These are phyloP conservation scores for Conus ventricosus DNA, from an alignment of 1,140 invertebrate species.

Conservation along the genomic window DNA sequence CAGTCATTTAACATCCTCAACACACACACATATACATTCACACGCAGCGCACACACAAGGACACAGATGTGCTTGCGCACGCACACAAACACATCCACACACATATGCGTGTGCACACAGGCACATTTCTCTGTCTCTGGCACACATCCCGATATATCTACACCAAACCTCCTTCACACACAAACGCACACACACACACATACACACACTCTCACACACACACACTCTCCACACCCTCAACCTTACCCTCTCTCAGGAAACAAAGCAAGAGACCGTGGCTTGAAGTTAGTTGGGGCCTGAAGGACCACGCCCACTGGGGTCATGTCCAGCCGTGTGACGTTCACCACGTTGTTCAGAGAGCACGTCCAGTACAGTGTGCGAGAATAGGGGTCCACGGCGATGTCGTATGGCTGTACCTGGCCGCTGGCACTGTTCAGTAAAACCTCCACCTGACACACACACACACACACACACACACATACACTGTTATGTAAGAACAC, in stretches of 20 bases:
- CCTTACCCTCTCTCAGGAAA: constrained; percentile 84
- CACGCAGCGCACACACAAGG: too few species aligned
- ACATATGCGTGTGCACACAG: too few species aligned
- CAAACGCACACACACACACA: too few species aligned
- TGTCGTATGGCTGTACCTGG: constrained; percentile 82
- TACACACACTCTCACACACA: neutral
- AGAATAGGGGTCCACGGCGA: constrained; percentile 89
- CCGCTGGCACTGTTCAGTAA: constrained; percentile 76
- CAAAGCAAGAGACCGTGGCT: constrained; percentile 87
- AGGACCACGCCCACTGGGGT: constrained; percentile 84
- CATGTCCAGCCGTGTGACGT: constrained; percentile 85
- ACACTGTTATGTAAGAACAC: neutral
- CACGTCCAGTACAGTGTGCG: constrained; percentile 92
- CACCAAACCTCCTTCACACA: too few species aligned
- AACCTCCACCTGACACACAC: constrained; percentile 70
- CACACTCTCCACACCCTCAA: neutral
- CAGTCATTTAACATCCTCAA: too few species aligned
- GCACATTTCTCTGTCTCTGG: too few species aligned
- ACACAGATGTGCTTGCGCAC: too few species aligned
- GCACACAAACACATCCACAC: too few species aligned
- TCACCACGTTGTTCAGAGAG: constrained; percentile 87
- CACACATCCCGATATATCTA: too few species aligned
- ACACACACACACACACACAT: neutral
- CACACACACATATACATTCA: too few species aligned
- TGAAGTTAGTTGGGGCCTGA: constrained; percentile 79